Percentiles rank a stretch among this genome's conserved stretches.
phyloP scores from a whole-genome alignment of 2,797 vertebrate species.

The Natrix natrix region DNA sequence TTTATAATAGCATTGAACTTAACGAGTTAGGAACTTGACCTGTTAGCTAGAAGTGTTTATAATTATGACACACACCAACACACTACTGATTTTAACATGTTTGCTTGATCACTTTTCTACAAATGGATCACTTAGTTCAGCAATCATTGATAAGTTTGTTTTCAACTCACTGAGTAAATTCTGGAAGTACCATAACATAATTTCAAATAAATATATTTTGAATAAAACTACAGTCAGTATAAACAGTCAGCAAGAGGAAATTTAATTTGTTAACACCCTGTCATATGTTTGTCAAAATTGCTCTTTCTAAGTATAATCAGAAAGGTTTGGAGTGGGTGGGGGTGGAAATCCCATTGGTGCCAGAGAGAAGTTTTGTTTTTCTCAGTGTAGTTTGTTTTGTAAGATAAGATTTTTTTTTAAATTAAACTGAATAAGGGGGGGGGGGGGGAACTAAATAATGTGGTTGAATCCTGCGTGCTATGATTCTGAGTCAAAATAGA shows the following conservation, averaged over 20 bases:
- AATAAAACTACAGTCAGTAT: background rate
- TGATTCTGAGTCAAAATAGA: background rate
- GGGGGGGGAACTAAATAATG: background rate
- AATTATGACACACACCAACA: background rate
- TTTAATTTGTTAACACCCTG: background rate
- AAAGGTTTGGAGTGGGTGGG: background rate
- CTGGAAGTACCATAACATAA: background rate
- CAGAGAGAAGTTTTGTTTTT: background rate
- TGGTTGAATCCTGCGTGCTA: background rate
- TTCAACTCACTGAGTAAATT: background rate
- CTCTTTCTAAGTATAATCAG: background rate
- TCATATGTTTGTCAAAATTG: background rate
- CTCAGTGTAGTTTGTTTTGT: background rate
- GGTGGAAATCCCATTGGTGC: background rate
- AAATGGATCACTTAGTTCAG: background rate
- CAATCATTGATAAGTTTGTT: background rate
- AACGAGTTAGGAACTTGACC: background rate
- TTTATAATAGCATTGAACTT: conserved; percentile 2
- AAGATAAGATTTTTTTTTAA: background rate
- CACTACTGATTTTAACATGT: background rate
- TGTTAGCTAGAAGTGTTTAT: background rate
- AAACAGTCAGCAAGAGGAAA: background rate
- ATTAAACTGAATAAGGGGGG: background rate
- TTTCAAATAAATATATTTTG: background rate
- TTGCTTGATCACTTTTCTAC: background rate